Percentiles rank a stretch among this genome's conserved stretches.
These are phyloP conservation scores for Gobius niger DNA, from an alignment of 2,113 vertebrate species.

Conservation along the genomic window DNA sequence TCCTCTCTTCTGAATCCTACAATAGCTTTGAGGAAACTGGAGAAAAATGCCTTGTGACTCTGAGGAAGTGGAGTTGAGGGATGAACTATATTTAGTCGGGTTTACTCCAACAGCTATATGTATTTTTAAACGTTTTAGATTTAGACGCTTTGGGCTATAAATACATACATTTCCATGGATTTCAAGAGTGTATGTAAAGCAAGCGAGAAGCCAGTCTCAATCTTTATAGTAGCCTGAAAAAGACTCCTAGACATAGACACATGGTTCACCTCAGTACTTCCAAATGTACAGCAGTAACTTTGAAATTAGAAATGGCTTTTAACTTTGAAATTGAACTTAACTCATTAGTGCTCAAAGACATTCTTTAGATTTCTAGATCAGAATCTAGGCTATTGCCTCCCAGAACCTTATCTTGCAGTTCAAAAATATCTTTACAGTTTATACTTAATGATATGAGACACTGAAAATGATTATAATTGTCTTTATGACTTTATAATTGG, in stretches of 20 bases:
- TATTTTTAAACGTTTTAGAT: background rate
- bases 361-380: no score
- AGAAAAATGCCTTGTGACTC: slow-evolving; percentile 33
- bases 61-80: slow-evolving; percentile 37
- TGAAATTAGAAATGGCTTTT: no score
- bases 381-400: no score
- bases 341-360: no score
- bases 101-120: background rate
- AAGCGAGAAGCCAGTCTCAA: background rate
- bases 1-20: slow-evolving; percentile 6
- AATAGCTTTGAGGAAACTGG: slow-evolving; percentile 18
- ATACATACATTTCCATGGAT: background rate
- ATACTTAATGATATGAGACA: no score
- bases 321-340: no score
- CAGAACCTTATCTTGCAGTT: no score
- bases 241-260: background rate
- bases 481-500: no score
- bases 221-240: background rate
- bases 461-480: no score
- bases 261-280: no score
- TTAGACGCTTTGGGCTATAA: background rate
- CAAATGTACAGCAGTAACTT: no score
- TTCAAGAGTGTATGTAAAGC: background rate
- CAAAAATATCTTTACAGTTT: no score
- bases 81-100: background rate